These are phyloP conservation scores for Zaprionus capensis DNA, from an alignment of 1,140 invertebrate genomes.

Conservation along the genomic window DNA sequence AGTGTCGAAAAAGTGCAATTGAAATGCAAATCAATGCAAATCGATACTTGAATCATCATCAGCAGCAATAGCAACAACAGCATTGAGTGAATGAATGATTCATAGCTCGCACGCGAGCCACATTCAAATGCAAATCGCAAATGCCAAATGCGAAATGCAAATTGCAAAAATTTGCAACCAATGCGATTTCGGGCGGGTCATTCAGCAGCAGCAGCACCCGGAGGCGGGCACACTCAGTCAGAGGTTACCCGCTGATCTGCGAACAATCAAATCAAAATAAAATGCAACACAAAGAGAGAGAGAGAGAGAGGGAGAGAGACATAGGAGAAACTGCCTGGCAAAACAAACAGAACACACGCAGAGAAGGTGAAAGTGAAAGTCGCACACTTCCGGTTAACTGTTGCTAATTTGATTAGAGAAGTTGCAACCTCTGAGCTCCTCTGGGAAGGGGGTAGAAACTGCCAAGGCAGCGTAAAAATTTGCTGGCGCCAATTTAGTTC, in stretches of 20 bases:
- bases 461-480: constrained; percentile 45
- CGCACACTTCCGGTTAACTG: constrained; percentile 73
- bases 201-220: constrained; percentile 15
- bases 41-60: constrained; percentile 80
- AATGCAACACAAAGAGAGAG: constrained; percentile 59
- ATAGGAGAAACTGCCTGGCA: too few relatives aligned
- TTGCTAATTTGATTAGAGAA: constrained; percentile 81
- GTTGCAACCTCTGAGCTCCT: constrained; percentile 10
- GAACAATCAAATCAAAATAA: constrained; percentile 80
- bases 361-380: constrained; percentile 31
- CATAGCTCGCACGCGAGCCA: constrained; percentile 75
- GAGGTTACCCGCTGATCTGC: constrained; percentile 58
- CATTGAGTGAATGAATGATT: constrained; percentile 66
- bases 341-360: constrained; percentile 10
- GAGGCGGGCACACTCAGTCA: not conserved
- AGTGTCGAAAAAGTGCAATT: constrained; percentile 81
- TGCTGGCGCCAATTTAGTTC: constrained; percentile 57
- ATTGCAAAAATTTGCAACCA: constrained; percentile 52
- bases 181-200: constrained; percentile 35
- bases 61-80: constrained; percentile 25
- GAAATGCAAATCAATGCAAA: constrained; percentile 82
- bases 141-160: constrained; percentile 52
- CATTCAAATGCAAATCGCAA: constrained; percentile 73
- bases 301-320: constrained; percentile 53
- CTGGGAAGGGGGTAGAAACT: not conserved